Evolutionary conservation across 2,888 invertebrate species (phyloP).

Genomic region (Electrophaes corylata): DNA sequence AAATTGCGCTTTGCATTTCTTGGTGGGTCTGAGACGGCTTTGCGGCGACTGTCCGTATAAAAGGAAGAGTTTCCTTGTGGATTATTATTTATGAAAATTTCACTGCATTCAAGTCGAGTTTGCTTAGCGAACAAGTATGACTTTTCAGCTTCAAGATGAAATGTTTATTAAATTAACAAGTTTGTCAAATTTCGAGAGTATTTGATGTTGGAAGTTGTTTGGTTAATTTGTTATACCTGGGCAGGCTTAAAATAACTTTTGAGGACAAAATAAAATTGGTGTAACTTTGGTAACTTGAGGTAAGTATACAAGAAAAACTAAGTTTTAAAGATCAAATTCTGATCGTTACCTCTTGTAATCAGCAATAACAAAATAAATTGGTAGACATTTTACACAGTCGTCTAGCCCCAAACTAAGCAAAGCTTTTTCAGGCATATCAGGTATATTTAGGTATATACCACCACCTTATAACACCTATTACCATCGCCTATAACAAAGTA

Average conservation of each 20-base stretch:
- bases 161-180: slow-evolving; percentile 27
- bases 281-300: not conserved
- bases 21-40: slow-evolving; percentile 33
- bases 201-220: slow-evolving; percentile 14
- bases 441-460: no score
- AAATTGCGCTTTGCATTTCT: slow-evolving; percentile 29
- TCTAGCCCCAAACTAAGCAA: no score
- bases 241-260: not conserved
- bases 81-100: slow-evolving; percentile 31
- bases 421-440: no score
- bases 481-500: no score
- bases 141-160: slow-evolving; percentile 27
- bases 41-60: slow-evolving; percentile 29
- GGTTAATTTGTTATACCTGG: not conserved
- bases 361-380: no score
- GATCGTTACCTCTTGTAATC: not conserved
- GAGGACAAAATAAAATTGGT: not conserved
- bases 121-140: slow-evolving; percentile 17
- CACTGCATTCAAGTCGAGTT: slow-evolving; percentile 29
- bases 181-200: slow-evolving; percentile 21
- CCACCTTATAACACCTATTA: no score
- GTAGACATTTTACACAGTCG: no score
- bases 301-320: not conserved
- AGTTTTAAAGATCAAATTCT: not conserved
- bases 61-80: slow-evolving; percentile 30